Conservation (phyloP, 2,888 invertebrate species). For the Ichneumoninae sp. region DNA sequence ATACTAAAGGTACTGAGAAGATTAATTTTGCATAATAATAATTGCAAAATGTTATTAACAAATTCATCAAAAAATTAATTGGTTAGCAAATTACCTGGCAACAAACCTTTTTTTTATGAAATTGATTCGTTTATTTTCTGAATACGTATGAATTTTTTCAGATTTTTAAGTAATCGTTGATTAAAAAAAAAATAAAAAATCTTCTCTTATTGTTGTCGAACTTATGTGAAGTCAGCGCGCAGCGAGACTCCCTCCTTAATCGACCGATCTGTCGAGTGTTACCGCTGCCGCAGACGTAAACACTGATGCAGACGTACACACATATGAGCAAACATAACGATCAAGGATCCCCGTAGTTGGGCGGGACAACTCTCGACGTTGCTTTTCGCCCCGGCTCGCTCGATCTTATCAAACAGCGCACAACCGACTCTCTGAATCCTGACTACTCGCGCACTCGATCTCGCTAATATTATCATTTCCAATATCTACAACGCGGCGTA, state of each 20-base stretch:
- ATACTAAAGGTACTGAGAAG: no score
- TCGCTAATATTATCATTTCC: not conserved
- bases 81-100: no score
- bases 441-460: slow-evolving; percentile 1
- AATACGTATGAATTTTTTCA: no score
- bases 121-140: no score
- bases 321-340: slow-evolving; percentile 3
- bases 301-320: not conserved
- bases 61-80: no score
- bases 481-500: not conserved
- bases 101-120: no score
- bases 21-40: no score
- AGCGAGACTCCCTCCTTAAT: not conserved
- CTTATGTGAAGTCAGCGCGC: no score
- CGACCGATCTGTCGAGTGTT: not conserved
- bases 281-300: slow-evolving; percentile 3
- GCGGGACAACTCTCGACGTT: not conserved
- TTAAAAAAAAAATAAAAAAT: no score
- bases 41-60: no score
- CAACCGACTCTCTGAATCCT: not conserved
- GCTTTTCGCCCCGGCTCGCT: not conserved
- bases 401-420: not conserved
- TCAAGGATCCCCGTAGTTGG: slow-evolving; percentile 25
- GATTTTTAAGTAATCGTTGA: no score
- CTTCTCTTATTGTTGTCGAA: no score